Evolutionary conservation across 2,888 invertebrate genomes (phyloP).

Genomic region (Agonopterix alstromeriana): DNA sequence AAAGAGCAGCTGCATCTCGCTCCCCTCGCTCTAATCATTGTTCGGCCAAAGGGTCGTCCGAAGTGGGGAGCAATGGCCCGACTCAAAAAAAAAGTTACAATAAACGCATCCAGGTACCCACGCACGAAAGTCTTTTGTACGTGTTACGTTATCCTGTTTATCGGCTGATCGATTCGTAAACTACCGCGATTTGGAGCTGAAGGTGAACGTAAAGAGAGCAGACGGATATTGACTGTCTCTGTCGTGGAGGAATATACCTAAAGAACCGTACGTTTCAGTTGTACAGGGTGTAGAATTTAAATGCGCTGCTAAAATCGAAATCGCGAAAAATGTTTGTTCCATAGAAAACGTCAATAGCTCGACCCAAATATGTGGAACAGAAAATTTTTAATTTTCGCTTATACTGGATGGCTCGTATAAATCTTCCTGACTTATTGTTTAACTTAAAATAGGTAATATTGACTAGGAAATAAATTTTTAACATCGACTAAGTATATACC

Average conservation of each 20-base stretch:
- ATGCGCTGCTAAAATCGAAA: too few species aligned
- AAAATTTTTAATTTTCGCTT: too few species aligned
- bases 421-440: too few species aligned
- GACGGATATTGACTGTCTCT: background rate
- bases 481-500: too few species aligned
- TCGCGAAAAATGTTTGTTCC: too few species aligned
- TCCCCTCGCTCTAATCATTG: slow-evolving; percentile 67
- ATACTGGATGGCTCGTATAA: too few species aligned
- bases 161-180: slow-evolving; percentile 15
- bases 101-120: slow-evolving; percentile 64
- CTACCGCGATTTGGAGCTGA: slow-evolving; percentile 3
- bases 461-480: too few species aligned
- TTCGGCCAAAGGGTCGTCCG: slow-evolving; percentile 65
- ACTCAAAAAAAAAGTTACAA: slow-evolving; percentile 44
- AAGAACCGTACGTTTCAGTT: too few species aligned
- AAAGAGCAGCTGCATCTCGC: slow-evolving; percentile 70
- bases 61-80: slow-evolving; percentile 62
- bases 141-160: slow-evolving; percentile 18
- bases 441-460: too few species aligned
- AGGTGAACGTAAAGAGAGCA: background rate
- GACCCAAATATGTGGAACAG: too few species aligned
- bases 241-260: background rate
- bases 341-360: too few species aligned
- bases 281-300: too few species aligned
- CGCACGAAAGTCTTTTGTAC: slow-evolving; percentile 30